Evolutionary conservation across 2,888 invertebrate species (phyloP).

Genomic region (Eupithecia vulgata): DNA sequence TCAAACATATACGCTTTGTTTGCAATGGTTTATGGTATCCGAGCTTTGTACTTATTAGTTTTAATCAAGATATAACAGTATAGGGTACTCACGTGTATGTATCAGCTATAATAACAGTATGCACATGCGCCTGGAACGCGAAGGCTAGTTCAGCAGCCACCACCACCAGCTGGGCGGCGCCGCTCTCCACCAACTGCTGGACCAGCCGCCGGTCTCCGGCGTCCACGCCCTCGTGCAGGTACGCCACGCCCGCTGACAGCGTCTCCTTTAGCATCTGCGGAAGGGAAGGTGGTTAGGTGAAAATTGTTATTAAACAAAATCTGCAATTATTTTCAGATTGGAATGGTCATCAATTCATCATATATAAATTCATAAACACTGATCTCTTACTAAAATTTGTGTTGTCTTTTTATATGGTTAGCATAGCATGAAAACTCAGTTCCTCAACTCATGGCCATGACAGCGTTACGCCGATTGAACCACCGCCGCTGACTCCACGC

Average conservation of each 20-base stretch:
- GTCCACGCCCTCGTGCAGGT: constrained; percentile 97
- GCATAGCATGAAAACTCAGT: too few relatives aligned
- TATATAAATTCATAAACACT: too few relatives aligned
- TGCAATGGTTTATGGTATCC: too few relatives aligned
- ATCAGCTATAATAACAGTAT: constrained; percentile 98
- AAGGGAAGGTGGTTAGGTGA: neutral
- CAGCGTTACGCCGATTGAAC: neutral
- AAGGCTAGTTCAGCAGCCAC: constrained; percentile 96
- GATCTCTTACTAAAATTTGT: too few relatives aligned
- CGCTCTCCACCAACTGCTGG: constrained; percentile 96
- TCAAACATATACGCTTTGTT: too few relatives aligned
- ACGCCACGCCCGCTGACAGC: constrained; percentile 97
- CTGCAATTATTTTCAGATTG: too few relatives aligned
- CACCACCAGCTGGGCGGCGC: constrained; percentile 95
- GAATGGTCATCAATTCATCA: too few relatives aligned
- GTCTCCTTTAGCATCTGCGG: constrained; percentile 93
- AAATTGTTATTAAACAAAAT: too few relatives aligned
- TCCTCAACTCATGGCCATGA: too few relatives aligned
- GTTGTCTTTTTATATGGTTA: too few relatives aligned
- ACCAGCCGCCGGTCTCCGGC: constrained; percentile 94
- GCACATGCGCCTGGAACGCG: constrained; percentile 94
- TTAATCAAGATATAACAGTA: too few relatives aligned
- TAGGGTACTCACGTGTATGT: constrained; percentile 87
- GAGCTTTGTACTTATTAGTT: too few relatives aligned
- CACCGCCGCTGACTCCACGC: neutral